phyloP scores from a whole-genome alignment of 2,888 invertebrate species.

The Tyria jacobaeae region DNA sequence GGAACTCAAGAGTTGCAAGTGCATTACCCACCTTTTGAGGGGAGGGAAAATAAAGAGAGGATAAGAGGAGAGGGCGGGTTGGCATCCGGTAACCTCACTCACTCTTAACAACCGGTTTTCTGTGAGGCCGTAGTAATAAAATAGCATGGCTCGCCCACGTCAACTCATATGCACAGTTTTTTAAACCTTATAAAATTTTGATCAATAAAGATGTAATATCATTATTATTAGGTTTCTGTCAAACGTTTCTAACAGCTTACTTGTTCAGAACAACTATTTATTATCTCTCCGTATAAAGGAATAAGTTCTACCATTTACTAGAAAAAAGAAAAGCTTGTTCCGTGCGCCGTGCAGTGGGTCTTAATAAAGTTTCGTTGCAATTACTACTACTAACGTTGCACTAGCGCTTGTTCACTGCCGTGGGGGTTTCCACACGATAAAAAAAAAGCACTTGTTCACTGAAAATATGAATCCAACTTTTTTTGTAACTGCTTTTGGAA shows the following conservation, averaged over 20 bases:
- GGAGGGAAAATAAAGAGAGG: too few relatives aligned
- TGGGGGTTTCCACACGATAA: too few relatives aligned
- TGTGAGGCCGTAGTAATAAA: too few relatives aligned
- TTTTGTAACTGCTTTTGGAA: neutral
- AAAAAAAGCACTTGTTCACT: neutral
- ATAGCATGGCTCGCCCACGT: too few relatives aligned
- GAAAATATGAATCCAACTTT: neutral
- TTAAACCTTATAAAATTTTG: too few relatives aligned
- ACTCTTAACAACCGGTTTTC: too few relatives aligned
- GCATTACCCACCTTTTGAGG: too few relatives aligned
- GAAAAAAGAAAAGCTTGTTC: neutral
- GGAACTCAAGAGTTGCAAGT: too few relatives aligned
- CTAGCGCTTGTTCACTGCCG: neutral
- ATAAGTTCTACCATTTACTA: neutral
- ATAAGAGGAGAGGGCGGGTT: too few relatives aligned
- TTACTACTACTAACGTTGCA: neutral
- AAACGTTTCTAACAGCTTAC: neutral
- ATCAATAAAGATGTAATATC: too few relatives aligned
- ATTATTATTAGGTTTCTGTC: neutral
- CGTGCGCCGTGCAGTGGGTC: neutral
- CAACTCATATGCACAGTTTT: too few relatives aligned
- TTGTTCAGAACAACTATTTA: slow-evolving; percentile 3
- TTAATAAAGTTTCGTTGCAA: neutral
- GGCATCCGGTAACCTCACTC: too few relatives aligned
- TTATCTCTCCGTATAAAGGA: neutral